phyloP scores from a whole-genome alignment of 2,888 invertebrate genomes.

The Amblyjoppa proteus region DNA sequence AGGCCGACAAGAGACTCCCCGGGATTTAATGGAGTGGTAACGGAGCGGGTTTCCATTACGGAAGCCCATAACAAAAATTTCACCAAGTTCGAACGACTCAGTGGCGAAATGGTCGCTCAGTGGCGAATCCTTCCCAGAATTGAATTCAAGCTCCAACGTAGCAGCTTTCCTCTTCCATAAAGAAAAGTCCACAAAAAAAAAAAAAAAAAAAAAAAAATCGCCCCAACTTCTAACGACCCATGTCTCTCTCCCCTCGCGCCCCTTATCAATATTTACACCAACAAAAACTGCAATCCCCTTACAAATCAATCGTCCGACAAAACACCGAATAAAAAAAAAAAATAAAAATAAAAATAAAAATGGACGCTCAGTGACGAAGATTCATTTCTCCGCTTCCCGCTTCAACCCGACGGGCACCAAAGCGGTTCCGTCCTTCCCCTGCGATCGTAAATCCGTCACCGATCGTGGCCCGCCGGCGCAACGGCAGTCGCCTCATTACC shows the following conservation, averaged over 20 bases:
- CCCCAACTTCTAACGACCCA: no score
- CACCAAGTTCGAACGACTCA: neutral
- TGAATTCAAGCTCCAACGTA: no score
- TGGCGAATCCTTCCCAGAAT: no score
- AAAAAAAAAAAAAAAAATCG: neutral
- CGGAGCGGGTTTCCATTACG: neutral
- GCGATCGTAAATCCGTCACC: constrained; percentile 79
- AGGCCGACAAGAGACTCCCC: no score
- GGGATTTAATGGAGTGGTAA: no score
- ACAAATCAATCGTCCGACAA: neutral
- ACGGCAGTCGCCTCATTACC: constrained; percentile 77
- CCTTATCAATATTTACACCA: neutral
- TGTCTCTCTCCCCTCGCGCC: neutral
- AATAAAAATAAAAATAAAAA: constrained; percentile 55
- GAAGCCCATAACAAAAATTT: neutral
- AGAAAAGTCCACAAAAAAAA: no score
- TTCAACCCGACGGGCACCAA: neutral
- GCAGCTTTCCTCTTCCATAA: no score
- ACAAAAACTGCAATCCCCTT: neutral
- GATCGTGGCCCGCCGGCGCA: constrained; percentile 70
- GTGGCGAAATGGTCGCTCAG: no score
- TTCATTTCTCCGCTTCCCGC: neutral
- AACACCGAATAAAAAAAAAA: constrained; percentile 7
- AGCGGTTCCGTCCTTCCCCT: constrained; percentile 50
- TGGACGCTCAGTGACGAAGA: constrained; percentile 55